Conservation (phyloP, 2,113 vertebrate genomes). For the Hippocampus abdominalis region DNA sequence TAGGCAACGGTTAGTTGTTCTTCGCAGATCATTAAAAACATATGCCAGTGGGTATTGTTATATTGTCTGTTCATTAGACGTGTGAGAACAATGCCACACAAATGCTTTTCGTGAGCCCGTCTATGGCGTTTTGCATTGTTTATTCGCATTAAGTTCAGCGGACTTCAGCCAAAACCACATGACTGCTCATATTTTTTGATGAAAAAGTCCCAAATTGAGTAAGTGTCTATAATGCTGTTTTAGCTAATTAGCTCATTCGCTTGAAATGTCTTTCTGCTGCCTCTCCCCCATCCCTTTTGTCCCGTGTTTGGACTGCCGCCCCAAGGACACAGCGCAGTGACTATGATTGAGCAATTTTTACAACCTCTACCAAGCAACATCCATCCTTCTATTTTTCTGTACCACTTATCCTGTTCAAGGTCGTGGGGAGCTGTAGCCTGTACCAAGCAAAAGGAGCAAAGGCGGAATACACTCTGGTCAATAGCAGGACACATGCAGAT, state of each 20-base stretch:
- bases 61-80: no score
- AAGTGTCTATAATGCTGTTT: background rate
- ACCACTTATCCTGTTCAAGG: background rate
- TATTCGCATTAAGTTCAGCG: background rate
- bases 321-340: slow-evolving; percentile 1
- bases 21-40: no score
- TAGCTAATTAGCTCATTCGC: background rate
- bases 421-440: background rate
- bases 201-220: background rate
- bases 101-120: no score
- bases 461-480: background rate
- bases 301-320: background rate
- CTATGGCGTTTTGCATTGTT: no score
- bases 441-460: background rate
- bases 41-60: no score
- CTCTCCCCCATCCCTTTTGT: background rate
- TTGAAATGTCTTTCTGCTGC: background rate
- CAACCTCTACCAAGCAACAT: background rate
- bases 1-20: no score
- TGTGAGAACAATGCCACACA: no score
- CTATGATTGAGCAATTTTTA: slow-evolving; percentile 2
- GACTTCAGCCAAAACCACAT: background rate
- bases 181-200: background rate
- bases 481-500: background rate
- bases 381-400: background rate